Evolutionary conservation across 30 jellyfish, hydroid and myxozoan genomes (phyloP), one percentile per base, ranked within the genome.

Genomic region (Aurelia sp.): DNA sequence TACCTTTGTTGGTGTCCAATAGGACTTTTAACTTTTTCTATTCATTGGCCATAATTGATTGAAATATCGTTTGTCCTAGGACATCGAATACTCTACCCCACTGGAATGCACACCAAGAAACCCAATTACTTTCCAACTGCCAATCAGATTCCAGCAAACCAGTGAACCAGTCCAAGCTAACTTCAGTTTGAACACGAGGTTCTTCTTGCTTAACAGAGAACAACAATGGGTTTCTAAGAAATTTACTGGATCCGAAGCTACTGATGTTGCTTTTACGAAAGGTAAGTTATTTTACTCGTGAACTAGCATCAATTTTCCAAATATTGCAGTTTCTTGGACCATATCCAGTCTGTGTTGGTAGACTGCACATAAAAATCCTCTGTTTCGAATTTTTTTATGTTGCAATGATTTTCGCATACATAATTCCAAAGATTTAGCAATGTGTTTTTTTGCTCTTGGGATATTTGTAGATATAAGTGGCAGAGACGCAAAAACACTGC

Each of bases 81-180:
- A 86, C 69, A 75, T 72, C 24, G 93, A 89, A 47, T 95, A 50
- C 67, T 59, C 97, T 0, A 7, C 81, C 48, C 97, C 98, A 20
- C 62, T 88, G 52, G 97, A 89, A 47, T 95, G 99, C 79, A 85
- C 97, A 0, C 99, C 99, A 6, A 76, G 95, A 63, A 88, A 78
- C 63, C 91, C 97, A 35, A 85, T 95, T 72, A 78, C 95, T 63
- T 95, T 95, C 61, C 75, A 85, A 44, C 84, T 95, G 55, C 96
- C 96, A 64, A 70, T 95, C 95, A 84, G 98, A 44, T 90, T 95
- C 88, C 99, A 95, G 92, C 99, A 95, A 63, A 95, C 99, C 61
- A 95, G 97, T 41, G 97, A 89, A 33, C 96, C 99, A 60, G 99
- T 85, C 68, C 97, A 90, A 85, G 93, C 99, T 24, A 74, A 96